Evolutionary conservation across 2,113 vertebrate species (phyloP).

Genomic region (Grammomys surdaster): DNA sequence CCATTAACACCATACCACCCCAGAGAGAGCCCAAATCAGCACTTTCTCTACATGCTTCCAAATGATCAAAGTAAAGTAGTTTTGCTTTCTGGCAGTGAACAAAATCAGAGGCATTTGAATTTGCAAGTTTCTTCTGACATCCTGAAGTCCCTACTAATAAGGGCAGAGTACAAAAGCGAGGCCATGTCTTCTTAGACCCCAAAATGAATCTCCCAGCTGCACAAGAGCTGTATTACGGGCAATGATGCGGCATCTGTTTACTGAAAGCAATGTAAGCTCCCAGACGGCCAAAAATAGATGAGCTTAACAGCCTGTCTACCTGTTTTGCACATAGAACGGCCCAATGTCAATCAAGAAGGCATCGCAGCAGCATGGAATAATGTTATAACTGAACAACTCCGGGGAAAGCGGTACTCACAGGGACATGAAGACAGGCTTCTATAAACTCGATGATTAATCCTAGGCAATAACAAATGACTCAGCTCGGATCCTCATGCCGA

Average conservation of each 20-base stretch:
- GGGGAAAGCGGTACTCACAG: not conserved
- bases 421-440: not conserved
- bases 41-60: not conserved
- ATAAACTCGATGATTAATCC: not conserved
- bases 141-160: not conserved
- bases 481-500: not conserved
- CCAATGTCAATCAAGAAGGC: not conserved
- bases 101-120: not conserved
- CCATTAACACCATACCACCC: not conserved
- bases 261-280: not conserved
- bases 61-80: not conserved
- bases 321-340: not conserved
- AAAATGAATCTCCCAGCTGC: not conserved
- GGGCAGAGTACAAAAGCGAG: not conserved
- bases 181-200: not conserved
- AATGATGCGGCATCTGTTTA: not conserved
- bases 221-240: not conserved
- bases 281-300: not conserved
- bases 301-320: not conserved
- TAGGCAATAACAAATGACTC: not conserved
- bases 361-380: not conserved
- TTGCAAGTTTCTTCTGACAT: not conserved
- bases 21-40: not conserved
- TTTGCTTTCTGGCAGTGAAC: conserved; percentile 15
- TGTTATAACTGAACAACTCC: not conserved